phyloP scores from a whole-genome alignment of 1,140 invertebrate species.

The Calliphora vicina region DNA sequence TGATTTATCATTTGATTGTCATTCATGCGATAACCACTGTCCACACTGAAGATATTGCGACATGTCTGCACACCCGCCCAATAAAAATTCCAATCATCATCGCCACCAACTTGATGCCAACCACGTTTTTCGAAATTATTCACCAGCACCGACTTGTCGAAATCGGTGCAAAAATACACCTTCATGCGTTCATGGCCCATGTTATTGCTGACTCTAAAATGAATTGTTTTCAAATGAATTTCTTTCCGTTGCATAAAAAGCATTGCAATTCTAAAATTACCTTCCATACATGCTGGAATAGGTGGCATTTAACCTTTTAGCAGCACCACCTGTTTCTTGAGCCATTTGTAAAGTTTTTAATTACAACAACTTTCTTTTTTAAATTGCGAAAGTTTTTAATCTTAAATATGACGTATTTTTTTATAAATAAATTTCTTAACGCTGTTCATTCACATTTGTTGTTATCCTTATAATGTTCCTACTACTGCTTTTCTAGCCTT shows the following conservation, averaged over 20 bases:
- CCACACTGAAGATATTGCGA: slow-evolving; percentile 89
- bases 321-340: neutral
- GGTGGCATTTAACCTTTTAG: slow-evolving; percentile 21
- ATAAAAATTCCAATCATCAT: slow-evolving; percentile 97
- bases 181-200: slow-evolving; percentile 47
- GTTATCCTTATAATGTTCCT: neutral
- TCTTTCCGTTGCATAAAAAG: neutral
- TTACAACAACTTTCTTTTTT: neutral
- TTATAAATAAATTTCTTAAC: neutral
- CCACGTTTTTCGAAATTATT: slow-evolving; percentile 94
- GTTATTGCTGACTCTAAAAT: slow-evolving; percentile 26
- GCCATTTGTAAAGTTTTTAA: neutral
- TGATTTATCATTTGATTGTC: slow-evolving; percentile 93
- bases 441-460: neutral
- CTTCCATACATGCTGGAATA: slow-evolving; percentile 38
- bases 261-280: slow-evolving; percentile 15
- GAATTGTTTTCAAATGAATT: neutral
- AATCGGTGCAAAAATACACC: slow-evolving; percentile 87
- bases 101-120: slow-evolving; percentile 88
- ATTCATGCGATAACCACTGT: slow-evolving; percentile 89
- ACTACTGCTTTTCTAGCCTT: neutral
- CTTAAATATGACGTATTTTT: neutral
- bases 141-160: slow-evolving; percentile 94
- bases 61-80: slow-evolving; percentile 93
- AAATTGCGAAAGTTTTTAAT: neutral